phyloP scores from a whole-genome alignment of 2,113 vertebrate species.

The Struthio camelus region DNA sequence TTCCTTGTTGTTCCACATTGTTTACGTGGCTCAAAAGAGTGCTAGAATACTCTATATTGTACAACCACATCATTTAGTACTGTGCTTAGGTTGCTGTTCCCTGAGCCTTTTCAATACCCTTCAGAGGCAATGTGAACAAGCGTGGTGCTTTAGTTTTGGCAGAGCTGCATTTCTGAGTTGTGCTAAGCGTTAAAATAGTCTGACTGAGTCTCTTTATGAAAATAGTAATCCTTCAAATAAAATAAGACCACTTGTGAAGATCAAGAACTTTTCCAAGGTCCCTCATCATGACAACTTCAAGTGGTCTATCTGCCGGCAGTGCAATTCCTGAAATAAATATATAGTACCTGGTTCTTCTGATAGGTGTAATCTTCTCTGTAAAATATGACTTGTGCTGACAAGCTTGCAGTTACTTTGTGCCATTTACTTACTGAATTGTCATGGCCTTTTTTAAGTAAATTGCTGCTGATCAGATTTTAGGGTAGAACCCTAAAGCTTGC shows the following conservation, averaged over 20 bases:
- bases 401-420: neutral
- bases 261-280: constrained; percentile 2
- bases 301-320: constrained; percentile 2
- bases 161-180: neutral
- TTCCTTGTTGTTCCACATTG: neutral
- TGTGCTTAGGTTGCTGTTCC: neutral
- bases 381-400: neutral
- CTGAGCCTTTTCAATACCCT: neutral
- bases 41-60: neutral
- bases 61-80: neutral
- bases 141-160: neutral
- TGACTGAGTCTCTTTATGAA: neutral
- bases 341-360: neutral
- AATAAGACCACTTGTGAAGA: neutral
- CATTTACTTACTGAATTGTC: constrained; percentile 28
- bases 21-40: neutral
- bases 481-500: neutral
- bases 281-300: neutral
- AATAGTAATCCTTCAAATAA: neutral
- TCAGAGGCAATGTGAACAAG: neutral
- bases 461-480: neutral
- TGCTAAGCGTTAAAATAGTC: neutral
- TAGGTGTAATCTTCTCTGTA: neutral
- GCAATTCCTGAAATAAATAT: constrained; percentile 33
- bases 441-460: constrained; percentile 15